Evolutionary conservation across 2,888 invertebrate genomes (phyloP).

Genomic region (Drosophila anomalipes): DNA sequence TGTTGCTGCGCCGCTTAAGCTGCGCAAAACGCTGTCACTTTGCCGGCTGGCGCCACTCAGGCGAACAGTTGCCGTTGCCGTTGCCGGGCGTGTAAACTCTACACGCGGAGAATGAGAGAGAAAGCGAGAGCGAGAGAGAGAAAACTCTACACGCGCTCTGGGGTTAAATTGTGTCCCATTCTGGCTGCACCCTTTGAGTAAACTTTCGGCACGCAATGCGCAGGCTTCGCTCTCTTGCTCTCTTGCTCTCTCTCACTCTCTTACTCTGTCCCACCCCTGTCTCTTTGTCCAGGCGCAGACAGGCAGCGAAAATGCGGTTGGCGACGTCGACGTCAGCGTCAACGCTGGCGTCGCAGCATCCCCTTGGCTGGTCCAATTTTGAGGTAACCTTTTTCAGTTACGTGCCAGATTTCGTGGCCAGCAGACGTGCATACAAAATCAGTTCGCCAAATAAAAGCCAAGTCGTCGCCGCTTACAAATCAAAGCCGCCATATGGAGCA

Average conservation of each 20-base stretch:
- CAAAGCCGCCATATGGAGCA: constrained; percentile 67
- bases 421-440: constrained; percentile 58
- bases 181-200: constrained; percentile 66
- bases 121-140: constrained; percentile 11
- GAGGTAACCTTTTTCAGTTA: constrained; percentile 68
- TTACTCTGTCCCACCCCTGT: constrained; percentile 5
- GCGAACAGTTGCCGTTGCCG: constrained; percentile 28
- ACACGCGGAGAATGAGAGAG: constrained; percentile 33
- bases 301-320: constrained; percentile 52
- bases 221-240: constrained; percentile 32
- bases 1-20: constrained; percentile 37
- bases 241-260: constrained; percentile 16
- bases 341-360: constrained; percentile 61
- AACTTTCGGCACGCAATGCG: constrained; percentile 48
- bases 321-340: constrained; percentile 18
- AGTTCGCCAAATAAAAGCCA: constrained; percentile 14
- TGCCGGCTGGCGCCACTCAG: constrained; percentile 62
- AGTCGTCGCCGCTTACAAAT: constrained; percentile 24
- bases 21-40: constrained; percentile 62
- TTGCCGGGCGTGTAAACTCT: constrained; percentile 53
- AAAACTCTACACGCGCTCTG: constrained; percentile 40
- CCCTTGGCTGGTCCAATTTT: constrained; percentile 61
- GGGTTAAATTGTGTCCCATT: constrained; percentile 37
- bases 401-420: constrained; percentile 68
- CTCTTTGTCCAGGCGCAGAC: constrained; percentile 26